Base-by-base conservation (phyloP, 2,888 invertebrate genomes). In the Digitonthophagus gazella region DNA sequence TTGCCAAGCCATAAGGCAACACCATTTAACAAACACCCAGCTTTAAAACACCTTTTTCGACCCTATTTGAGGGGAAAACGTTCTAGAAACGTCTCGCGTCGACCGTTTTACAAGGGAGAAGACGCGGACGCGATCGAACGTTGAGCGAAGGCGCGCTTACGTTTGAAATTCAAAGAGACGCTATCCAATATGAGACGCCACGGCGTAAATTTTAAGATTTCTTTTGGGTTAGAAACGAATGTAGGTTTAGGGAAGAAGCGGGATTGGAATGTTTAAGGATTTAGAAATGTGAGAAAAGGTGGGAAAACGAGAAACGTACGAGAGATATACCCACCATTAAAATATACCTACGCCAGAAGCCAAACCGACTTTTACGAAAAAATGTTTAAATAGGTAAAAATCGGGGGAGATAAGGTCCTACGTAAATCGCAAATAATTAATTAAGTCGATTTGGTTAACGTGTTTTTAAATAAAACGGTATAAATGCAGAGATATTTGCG, bases 401-500 rank as follows among this genome's bases (percentile, higher is more conserved):
- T 74, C 77, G 80, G 76, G 78, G 77, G 79, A 79, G 83, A 80
- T 74, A 78, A 80, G 69, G 75, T 79, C 79, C 76, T 76, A 80
- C 81, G 79, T 78, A 79, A 80, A 82, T 83, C 80, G 80, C 80
- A 83, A 84, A 78, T 78, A 80, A 79, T 76, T 79, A 83, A 76
- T 66, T 78, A 78, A 83, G 81, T 78, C 84, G 84, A 84, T 84
- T 85, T 86, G 80, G 80, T 84, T 79, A 81, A 78, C 80, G 81
- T 83, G 79, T 83, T 83, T 84, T 84, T 81, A 73, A 67, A 73
- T 72, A 77, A 76, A 75, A 78, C 72, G 15, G 20, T 73, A 80
- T 85, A 86, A 76, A 83, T 84, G 77, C 85, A 84, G 85, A 85
- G 85, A 85, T 86, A 87, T 86, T 85, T 81, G 72, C 76, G 81